Percentiles rank a stretch among this genome's conserved stretches.
These are phyloP conservation scores for Contarinia nasturtii DNA, from an alignment of 1,140 invertebrate species.

Conservation along the genomic window DNA sequence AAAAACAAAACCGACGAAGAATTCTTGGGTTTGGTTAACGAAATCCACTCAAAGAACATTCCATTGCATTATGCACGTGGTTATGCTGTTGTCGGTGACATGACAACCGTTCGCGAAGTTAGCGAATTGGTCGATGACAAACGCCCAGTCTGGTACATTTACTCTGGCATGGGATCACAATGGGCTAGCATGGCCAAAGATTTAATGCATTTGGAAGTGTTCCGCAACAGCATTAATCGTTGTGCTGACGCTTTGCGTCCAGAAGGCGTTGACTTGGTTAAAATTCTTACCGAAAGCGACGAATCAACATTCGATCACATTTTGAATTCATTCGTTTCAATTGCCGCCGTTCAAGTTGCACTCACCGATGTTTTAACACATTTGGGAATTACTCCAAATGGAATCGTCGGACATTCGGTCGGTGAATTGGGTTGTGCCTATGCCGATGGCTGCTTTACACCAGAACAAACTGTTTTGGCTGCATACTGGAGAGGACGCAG, in stretches of 20 bases:
- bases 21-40: constrained; percentile 54
- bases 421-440: constrained; percentile 90
- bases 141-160: constrained; percentile 81
- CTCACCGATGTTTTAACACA: constrained; percentile 66
- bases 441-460: constrained; percentile 83
- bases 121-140: constrained; percentile 27
- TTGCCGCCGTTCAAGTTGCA: constrained; percentile 88
- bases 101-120: constrained; percentile 21
- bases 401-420: constrained; percentile 90
- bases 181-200: constrained; percentile 86
- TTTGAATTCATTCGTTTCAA: constrained; percentile 75
- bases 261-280: constrained; percentile 60
- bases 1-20: constrained; percentile 45
- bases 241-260: constrained; percentile 55
- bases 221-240: constrained; percentile 55
- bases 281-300: constrained; percentile 56
- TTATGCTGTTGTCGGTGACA: constrained; percentile 44
- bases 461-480: constrained; percentile 78
- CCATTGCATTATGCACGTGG: constrained; percentile 55
- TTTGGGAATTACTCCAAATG: constrained; percentile 69
- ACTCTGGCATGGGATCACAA: constrained; percentile 93
- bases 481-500: constrained; percentile 82
- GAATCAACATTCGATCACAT: constrained; percentile 63
- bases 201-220: constrained; percentile 61
- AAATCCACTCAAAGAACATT: constrained; percentile 47